Evolutionary conservation across 1,140 invertebrate species (phyloP).

Genomic region (Cherax destructor): DNA sequence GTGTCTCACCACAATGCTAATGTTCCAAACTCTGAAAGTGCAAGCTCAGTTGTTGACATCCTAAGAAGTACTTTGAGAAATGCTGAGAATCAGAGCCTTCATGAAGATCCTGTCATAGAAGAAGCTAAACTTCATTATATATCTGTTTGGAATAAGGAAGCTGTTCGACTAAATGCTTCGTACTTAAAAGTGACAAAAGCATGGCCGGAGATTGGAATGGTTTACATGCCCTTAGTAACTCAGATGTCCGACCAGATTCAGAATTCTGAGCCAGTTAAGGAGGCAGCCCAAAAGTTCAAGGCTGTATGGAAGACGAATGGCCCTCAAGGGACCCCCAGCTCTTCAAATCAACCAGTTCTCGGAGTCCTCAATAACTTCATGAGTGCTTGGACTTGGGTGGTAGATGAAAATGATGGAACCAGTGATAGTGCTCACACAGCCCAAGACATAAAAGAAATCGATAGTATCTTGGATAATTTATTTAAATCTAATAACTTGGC

Average conservation of each 20-base stretch:
- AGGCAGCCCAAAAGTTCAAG: slow-evolving; percentile 32
- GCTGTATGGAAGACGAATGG: background rate
- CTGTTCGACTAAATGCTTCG: slow-evolving; percentile 28
- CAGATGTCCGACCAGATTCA: slow-evolving; percentile 41
- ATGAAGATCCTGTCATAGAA: slow-evolving; percentile 20
- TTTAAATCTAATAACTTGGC: background rate
- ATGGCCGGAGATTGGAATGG: slow-evolving; percentile 58
- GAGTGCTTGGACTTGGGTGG: slow-evolving; percentile 26
- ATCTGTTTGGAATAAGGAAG: slow-evolving; percentile 44
- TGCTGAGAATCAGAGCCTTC: background rate
- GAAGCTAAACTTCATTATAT: slow-evolving; percentile 41
- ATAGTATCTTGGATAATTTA: background rate
- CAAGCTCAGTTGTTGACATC: background rate
- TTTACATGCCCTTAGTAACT: slow-evolving; percentile 46
- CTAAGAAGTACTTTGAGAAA: slow-evolving; percentile 15
- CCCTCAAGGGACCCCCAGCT: background rate
- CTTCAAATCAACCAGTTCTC: background rate
- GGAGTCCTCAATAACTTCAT: slow-evolving; percentile 28
- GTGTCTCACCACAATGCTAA: background rate
- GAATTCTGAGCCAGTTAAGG: slow-evolving; percentile 29
- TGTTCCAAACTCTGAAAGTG: background rate
- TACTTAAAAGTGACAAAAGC: slow-evolving; percentile 33
- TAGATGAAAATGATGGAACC: background rate
- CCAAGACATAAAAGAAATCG: background rate
- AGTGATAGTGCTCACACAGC: background rate